These are phyloP conservation scores for Eretmocerus hayati DNA, from an alignment of 2,888 invertebrate genomes.

Conservation along the genomic window DNA sequence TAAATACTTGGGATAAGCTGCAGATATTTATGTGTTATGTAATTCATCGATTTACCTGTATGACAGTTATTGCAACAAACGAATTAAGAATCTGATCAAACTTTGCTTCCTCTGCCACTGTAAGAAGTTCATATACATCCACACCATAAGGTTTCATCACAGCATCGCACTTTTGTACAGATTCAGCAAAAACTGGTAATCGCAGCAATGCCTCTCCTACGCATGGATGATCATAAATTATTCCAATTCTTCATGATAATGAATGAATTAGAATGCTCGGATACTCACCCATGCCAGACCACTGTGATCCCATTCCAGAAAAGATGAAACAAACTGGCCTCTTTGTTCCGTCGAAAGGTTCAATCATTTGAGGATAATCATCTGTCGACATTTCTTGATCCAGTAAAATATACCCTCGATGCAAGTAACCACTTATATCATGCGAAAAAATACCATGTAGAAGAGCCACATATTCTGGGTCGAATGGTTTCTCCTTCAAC, in stretches of 20 bases:
- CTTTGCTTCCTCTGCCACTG: slow-evolving; percentile 51
- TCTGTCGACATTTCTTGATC: slow-evolving; percentile 50
- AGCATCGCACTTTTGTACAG: slow-evolving; percentile 55
- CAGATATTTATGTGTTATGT: background rate
- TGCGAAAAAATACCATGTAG: slow-evolving; percentile 51
- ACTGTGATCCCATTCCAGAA: slow-evolving; percentile 86
- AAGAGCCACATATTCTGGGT: slow-evolving; percentile 55
- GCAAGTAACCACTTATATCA: slow-evolving; percentile 56
- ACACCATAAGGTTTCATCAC: slow-evolving; percentile 55
- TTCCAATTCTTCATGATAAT: too few relatives aligned
- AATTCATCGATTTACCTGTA: slow-evolving; percentile 49
- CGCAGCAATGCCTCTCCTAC: slow-evolving; percentile 49
- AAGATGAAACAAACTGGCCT: slow-evolving; percentile 82
- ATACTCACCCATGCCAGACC: slow-evolving; percentile 75
- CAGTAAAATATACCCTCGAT: slow-evolving; percentile 63
- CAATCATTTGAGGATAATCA: slow-evolving; percentile 46
- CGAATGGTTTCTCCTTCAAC: too few relatives aligned
- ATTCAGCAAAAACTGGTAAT: slow-evolving; percentile 60
- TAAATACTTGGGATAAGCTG: background rate
- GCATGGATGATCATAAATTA: background rate
- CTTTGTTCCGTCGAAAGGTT: slow-evolving; percentile 48
- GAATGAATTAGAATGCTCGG: background rate
- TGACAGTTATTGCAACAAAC: slow-evolving; percentile 68
- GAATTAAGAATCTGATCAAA: slow-evolving; percentile 62
- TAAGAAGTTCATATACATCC: slow-evolving; percentile 57